Conservation (phyloP, 1,140 invertebrate genomes). For the Psilanteris sp. region DNA sequence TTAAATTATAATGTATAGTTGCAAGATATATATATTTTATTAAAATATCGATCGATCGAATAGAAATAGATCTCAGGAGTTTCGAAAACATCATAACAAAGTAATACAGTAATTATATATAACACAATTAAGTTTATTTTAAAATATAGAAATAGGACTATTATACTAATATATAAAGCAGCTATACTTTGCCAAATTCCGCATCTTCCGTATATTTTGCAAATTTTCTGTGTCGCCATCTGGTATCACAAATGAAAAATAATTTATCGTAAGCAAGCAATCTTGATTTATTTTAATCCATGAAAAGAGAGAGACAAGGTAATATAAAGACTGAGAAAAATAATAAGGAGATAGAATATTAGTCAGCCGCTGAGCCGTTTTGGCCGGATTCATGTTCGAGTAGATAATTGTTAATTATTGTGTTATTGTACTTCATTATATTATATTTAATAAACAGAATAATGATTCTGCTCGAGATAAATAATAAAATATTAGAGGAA, state of each 20-base stretch:
- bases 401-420: conserved; percentile 73
- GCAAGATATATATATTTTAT: too few species aligned
- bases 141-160: too few species aligned
- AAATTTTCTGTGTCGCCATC: conserved; percentile 14
- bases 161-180: too few species aligned
- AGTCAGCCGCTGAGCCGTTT: conserved; percentile 60
- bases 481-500: conserved; percentile 98
- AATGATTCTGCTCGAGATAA: conserved; percentile 99
- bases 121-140: too few species aligned
- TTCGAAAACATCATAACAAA: too few species aligned
- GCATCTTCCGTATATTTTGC: too few species aligned
- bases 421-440: conserved; percentile 68
- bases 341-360: conserved; percentile 38
- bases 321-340: conserved; percentile 10
- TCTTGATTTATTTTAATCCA: background rate
- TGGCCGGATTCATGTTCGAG: conserved; percentile 66
- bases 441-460: conserved; percentile 74
- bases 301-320: too few species aligned
- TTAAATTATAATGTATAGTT: too few species aligned
- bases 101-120: too few species aligned
- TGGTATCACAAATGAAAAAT: background rate
- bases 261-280: background rate
- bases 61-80: too few species aligned
- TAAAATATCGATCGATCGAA: too few species aligned
- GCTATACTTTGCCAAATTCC: too few species aligned